Percentiles rank a stretch among this genome's conserved stretches.
These are phyloP conservation scores for Dissostichus mawsoni DNA, from an alignment of 2,113 vertebrate species.

Conservation along the genomic window DNA sequence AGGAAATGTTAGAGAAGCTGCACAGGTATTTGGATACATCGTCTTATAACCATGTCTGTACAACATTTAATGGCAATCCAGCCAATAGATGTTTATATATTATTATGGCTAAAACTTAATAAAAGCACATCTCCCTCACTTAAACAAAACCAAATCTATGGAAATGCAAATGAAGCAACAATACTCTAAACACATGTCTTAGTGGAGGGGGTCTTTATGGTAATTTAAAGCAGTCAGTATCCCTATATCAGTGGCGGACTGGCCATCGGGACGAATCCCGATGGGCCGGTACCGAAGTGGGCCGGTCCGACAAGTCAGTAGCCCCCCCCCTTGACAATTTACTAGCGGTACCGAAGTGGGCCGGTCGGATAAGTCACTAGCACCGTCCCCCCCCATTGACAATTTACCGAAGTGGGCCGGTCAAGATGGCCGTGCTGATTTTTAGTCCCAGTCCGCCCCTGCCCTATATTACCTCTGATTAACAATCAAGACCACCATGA, in stretches of 20 bases:
- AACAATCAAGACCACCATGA: constrained; percentile 61
- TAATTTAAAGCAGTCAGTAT: constrained; percentile 5
- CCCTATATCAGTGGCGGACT: too few relatives aligned
- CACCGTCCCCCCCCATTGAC: too few relatives aligned
- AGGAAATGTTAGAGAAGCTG: background rate
- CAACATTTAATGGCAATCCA: background rate
- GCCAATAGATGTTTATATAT: background rate
- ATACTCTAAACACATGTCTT: background rate
- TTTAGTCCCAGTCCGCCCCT: too few relatives aligned
- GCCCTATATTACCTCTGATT: constrained; percentile 17
- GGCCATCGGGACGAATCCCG: too few relatives aligned
- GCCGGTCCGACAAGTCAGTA: too few relatives aligned
- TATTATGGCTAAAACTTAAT: background rate
- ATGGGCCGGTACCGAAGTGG: too few relatives aligned
- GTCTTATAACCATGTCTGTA: background rate
- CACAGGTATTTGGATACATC: background rate
- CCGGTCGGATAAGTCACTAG: too few relatives aligned
- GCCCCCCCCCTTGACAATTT: too few relatives aligned
- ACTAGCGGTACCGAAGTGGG: too few relatives aligned
- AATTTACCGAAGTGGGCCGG: too few relatives aligned
- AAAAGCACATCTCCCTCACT: background rate
- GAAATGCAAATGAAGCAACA: background rate
- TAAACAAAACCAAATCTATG: background rate
- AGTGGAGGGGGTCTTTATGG: background rate
- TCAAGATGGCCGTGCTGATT: too few relatives aligned